Percentiles rank a stretch among this genome's conserved stretches.
Evolutionary conservation across 2,797 vertebrate genomes (phyloP).

Genomic region (Phyllotis vaccarum): DNA sequence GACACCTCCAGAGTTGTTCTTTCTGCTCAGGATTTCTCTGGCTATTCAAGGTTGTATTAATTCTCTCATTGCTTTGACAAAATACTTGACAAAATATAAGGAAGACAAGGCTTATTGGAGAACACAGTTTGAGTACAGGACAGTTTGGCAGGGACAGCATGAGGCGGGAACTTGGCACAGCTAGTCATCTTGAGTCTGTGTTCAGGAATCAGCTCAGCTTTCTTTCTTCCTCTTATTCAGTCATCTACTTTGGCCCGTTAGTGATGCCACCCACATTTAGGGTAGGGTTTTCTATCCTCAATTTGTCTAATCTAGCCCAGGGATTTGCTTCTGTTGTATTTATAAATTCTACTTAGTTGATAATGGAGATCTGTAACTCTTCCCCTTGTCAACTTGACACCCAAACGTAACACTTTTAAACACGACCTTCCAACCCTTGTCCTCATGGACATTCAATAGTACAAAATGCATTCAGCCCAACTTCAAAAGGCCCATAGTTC

Average conservation of each 20-base stretch:
- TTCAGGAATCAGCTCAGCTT: not conserved
- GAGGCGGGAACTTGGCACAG: not conserved
- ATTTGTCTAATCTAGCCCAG: not conserved
- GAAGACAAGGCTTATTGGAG: not conserved
- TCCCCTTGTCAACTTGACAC: not conserved
- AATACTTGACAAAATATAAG: not conserved
- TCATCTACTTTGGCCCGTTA: too few species aligned
- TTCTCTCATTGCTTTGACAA: not conserved
- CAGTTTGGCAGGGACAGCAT: too few species aligned
- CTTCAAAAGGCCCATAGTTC: not conserved
- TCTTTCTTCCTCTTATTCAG: not conserved
- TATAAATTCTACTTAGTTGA: not conserved
- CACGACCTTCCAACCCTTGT: not conserved
- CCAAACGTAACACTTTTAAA: not conserved
- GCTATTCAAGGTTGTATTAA: not conserved
- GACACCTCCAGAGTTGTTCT: not conserved
- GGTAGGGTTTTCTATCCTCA: not conserved
- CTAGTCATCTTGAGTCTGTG: not conserved
- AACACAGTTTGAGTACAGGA: not conserved
- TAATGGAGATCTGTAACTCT: not conserved
- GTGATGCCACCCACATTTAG: not conserved
- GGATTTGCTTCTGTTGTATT: not conserved
- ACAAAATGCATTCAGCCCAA: not conserved
- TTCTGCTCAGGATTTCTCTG: not conserved
- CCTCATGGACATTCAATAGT: not conserved